Base-by-base conservation (phyloP, 2,888 invertebrate species). In the Erannis defoliaria region DNA sequence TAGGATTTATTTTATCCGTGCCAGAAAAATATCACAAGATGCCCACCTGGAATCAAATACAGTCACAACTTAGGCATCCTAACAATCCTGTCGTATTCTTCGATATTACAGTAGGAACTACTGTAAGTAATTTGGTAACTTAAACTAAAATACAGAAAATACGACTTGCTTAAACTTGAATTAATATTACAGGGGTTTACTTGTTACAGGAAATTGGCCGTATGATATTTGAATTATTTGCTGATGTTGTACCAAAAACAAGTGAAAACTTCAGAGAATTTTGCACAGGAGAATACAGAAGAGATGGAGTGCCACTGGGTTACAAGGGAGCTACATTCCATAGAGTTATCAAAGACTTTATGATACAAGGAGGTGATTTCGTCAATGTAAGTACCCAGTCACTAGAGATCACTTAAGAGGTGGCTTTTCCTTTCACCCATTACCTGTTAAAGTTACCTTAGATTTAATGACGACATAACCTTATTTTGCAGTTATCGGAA, bases 321-420 rank as follows among this genome's bases (percentile, higher is more conserved):
- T 99, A 97, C 85, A 99, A 99, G 91, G 98, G 98, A 50, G 97
- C 98, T 0, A 96, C 97, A 78, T 99, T 99, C 86, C 99, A 99
- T 85, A 94, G 99, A 85, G 99, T 99, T 29, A 99, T 99, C 73
- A 99, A 99, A 89, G 99, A 99, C 89, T 99, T 99, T 81, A 99
- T 99, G 99, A 99, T 99, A 72, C 99, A 99, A 94, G 99, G 99
- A 40, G 99, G 99, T 31, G 99, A 99, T 89, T 99, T 99, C 94
- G 98, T 99, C 0, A 99, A 99, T 94, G 98, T 98, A 94, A 94
- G 96, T 54, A 93, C n/a, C 31, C 46, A 2, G 35, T 51, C 31
- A 33, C 3, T 23, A 23, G 23, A n/a, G n/a, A n/a, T n/a, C n/a
- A n/a, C n/a, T n/a, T n/a, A n/a, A n/a, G n/a, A n/a, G n/a, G n/a